Conservation (phyloP, 2,113 vertebrate species). For the Amphiprion ocellaris region DNA sequence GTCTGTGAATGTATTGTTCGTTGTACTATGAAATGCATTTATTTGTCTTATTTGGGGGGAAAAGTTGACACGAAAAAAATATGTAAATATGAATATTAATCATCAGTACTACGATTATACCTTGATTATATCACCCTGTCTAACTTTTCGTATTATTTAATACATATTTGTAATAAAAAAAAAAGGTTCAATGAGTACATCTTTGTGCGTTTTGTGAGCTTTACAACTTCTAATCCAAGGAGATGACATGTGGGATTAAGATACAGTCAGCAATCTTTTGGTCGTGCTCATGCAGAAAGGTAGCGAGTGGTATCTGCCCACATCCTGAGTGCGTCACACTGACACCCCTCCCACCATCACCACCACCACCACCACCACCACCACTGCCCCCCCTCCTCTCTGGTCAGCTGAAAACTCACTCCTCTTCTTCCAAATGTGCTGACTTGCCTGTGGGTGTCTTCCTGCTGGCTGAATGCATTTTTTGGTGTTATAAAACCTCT, state of each 20-base stretch:
- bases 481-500: conserved; percentile 36
- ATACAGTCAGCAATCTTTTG: conserved; percentile 53
- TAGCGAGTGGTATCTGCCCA: conserved; percentile 51
- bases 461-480: conserved; percentile 49
- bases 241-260: conserved; percentile 5
- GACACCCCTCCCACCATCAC: conserved; percentile 18
- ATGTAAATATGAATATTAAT: conserved; percentile 82
- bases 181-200: conserved; percentile 1
- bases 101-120: conserved; percentile 79
- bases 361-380: too few relatives aligned
- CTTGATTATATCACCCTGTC: conserved; percentile 69
- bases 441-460: conserved; percentile 68
- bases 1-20: conserved; percentile 77
- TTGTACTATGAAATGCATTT: conserved; percentile 78
- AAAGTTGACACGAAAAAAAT: conserved; percentile 63
- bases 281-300: conserved; percentile 32
- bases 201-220: conserved; percentile 9
- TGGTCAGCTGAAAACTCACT: conserved; percentile 46
- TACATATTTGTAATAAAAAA: conserved; percentile 86
- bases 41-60: conserved; percentile 73
- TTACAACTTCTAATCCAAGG: conserved; percentile 3
- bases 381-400: conserved; percentile 10
- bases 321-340: conserved; percentile 68
- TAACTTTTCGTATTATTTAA: conserved; percentile 87
- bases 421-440: conserved; percentile 61